A percentile compares a stretch with the other conserved stretches of the same genome.
phyloP scores from a whole-genome alignment of 37 sponge, comb jelly and placozoan genomes.

The Corticium candelabrum region DNA sequence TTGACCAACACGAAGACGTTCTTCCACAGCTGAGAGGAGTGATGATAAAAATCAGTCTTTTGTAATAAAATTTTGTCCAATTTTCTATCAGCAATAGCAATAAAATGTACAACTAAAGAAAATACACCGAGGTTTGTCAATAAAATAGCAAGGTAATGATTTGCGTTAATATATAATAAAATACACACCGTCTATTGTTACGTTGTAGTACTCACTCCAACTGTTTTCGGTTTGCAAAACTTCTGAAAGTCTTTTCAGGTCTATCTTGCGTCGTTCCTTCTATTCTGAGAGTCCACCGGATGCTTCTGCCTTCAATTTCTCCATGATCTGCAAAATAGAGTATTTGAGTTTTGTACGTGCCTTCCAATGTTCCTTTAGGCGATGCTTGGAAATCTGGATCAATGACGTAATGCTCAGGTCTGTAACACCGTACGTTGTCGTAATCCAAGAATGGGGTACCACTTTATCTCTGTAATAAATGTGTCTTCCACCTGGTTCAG shows the following conservation, averaged over 20 bases:
- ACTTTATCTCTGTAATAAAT: not conserved
- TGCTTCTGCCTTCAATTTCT: no score
- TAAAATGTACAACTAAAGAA: not conserved
- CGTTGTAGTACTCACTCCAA: no score
- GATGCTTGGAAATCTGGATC: not conserved
- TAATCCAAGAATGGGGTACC: not conserved
- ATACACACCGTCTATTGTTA: no score
- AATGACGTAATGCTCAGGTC: not conserved
- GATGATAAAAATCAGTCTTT: not conserved
- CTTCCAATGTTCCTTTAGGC: not conserved
- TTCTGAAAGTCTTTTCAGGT: no score
- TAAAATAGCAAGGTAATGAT: no score
- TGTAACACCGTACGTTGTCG: not conserved
- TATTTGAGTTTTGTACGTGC: not conserved
- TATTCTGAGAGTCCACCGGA: no score
- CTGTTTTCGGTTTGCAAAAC: no score
- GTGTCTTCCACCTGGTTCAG: not conserved
- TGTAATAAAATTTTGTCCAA: not conserved
- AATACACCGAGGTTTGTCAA: no score
- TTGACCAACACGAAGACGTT: not conserved
- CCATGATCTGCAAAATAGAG: no score
- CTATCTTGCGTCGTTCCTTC: no score
- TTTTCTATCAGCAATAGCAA: not conserved
- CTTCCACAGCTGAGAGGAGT: not conserved
- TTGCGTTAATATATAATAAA: no score